Evolutionary conservation across 2,113 vertebrate genomes (phyloP).

Genomic region (Trematocara variabile): DNA sequence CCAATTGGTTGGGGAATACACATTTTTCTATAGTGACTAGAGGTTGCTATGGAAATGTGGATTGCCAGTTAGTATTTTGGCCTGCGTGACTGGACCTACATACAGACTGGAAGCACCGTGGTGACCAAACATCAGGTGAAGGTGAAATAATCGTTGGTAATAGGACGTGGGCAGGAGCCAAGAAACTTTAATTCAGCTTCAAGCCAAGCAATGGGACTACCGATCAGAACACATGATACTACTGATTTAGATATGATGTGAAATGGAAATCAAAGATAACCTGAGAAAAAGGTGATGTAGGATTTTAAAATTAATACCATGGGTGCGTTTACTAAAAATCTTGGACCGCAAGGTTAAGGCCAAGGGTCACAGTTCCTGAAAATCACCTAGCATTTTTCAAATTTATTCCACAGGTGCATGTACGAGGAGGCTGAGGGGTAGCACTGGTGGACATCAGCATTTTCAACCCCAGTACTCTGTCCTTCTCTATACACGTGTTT

Average conservation of each 20-base stretch:
- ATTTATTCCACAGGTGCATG: neutral
- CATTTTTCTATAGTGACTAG: neutral
- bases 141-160: neutral
- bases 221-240: neutral
- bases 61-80: neutral
- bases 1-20: neutral
- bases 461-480: neutral
- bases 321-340: neutral
- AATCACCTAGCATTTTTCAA: neutral
- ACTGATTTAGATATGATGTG: neutral
- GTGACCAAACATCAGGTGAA: neutral
- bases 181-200: neutral
- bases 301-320: neutral
- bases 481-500: neutral
- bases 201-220: neutral
- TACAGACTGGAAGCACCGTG: neutral
- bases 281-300: neutral
- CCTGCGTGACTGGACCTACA: fast-evolving
- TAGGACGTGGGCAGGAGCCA: neutral
- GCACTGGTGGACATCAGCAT: neutral
- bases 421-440: neutral
- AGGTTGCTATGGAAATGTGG: neutral
- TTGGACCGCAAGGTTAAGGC: neutral
- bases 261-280: neutral
- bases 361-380: neutral